Base-by-base conservation (phyloP, 2,797 vertebrate species). In the Acridotheres tristis region DNA sequence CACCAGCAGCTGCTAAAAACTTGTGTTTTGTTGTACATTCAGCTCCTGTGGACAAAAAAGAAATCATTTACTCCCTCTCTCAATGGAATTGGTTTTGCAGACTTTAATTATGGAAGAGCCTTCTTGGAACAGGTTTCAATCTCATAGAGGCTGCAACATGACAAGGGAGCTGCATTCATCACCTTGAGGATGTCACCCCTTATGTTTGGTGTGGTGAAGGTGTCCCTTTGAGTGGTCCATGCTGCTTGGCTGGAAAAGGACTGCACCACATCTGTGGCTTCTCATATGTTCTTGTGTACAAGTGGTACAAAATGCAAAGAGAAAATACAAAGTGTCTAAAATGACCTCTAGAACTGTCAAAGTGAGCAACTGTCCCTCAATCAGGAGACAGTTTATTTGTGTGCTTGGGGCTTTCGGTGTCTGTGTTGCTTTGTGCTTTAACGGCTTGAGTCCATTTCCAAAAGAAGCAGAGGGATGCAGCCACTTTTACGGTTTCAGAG, bases 381-480 rank as follows among this genome's bases (percentile, higher is more conserved):
- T 42, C 42, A 69, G 30, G 51, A 69, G 87, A 38, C 3, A 8
- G 3, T 10, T 40, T 23, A 22, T 73, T 63, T 57, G 6, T 59
- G 25, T n/a, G 14, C 13, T 61, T 0, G 0, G 21, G 21, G 19
- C 10, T 76, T 85, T 82, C 7, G 3, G 10, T 25, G 15, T 32
- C 54, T 2, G 0, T 55, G 18, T 7, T 47, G 15, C 14, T 77
- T 88, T 85, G 38, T 2, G 0, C 36, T 67, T 68, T n/a, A 47
- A 40, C 7, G 13, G 12, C 38, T 62, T 65, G 65, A 53, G 22
- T 48, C 32, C 30, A 53, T 7, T 65, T 57, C n/a, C 36, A 29
- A 62, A 83, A 55, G 62, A 55, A 83, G n/a, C 7, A 74, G 40
- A 90, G 26, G 13, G n/a, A 20, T 51, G 20, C 13, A 69, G 4